Base-by-base conservation (phyloP, 2,113 vertebrate species). In the Corythoichthys intestinalis region DNA sequence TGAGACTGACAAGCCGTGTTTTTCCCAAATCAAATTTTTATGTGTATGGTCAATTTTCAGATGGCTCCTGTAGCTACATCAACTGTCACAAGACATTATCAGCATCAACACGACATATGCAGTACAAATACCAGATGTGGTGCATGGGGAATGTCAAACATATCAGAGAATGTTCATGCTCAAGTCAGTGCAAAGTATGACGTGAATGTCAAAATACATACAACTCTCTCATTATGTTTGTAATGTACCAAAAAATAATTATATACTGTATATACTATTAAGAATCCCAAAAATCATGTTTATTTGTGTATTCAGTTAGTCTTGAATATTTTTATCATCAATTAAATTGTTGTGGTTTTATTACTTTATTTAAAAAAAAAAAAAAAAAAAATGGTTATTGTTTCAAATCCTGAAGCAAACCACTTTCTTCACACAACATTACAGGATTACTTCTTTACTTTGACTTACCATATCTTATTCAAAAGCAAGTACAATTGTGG, bases 401-500 rank as follows among this genome's bases (percentile, higher is more conserved):
- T 54, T 60, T 56, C 4, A 4, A 58, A 28, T 4, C 13, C 7
- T 17, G 13, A 0, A 5, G 60, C 52, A 39, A 49, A 57, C n/a
- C 41, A 3, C 13, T 15, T 44, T 34, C 13, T 14, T 37, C 65
- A 11, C 47, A 12, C 34, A 28, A n/a, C 48, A 17, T 52, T 71
- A 13, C 61, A 35, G 38, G 35, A 44, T 37, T 41, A 17, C 63
- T 66, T 11, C 2, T 11, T 35, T 58, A 67, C 66, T 50, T 65
- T 64, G 62, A 78, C 72, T 52, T 72, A 79, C 67, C 69, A 49
- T 72, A 78, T 71, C 72, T 72, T 78, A 62, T 74, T 38, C 68
- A 28, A 66, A 64, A 60, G 58, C 70, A 39, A 44, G 70, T 44
- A 28, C 15, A 44, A 28, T 49, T 10, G 81, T 74, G 20, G 83